Evolutionary conservation across 2,888 invertebrate species (phyloP).

Genomic region (Hyppa rectilinea): DNA sequence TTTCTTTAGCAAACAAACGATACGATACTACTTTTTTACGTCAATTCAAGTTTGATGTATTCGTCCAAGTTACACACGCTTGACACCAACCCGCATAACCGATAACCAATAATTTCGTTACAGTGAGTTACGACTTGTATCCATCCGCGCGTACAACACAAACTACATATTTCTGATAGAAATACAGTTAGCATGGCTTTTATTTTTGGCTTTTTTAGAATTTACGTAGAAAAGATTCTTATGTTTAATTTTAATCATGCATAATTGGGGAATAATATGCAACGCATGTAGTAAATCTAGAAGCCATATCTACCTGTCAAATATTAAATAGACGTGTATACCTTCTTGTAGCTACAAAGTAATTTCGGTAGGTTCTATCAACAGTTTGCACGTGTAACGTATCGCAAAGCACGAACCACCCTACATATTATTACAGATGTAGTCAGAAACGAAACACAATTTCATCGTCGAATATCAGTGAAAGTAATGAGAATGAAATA

Average conservation of each 20-base stretch:
- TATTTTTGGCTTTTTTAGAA: background rate
- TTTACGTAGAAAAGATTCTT: background rate
- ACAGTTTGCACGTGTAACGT: background rate
- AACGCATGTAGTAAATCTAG: background rate
- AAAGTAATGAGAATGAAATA: constrained; percentile 40
- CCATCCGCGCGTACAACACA: constrained; percentile 3
- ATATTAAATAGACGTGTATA: background rate
- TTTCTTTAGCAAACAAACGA: background rate
- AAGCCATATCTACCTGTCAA: background rate
- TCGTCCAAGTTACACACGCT: background rate
- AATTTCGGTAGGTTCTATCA: too few species aligned
- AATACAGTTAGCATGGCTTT: constrained; percentile 4
- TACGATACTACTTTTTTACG: background rate
- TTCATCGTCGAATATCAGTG: constrained; percentile 23
- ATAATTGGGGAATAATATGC: background rate
- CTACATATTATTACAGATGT: constrained; percentile 4
- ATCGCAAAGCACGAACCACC: background rate
- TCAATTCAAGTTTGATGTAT: background rate
- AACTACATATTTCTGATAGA: constrained; percentile 27
- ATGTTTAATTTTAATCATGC: background rate
- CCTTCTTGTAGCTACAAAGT: background rate
- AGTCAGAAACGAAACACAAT: constrained; percentile 21
- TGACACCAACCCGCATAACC: constrained; percentile 4
- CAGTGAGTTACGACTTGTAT: constrained; percentile 28
- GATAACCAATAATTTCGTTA: constrained; percentile 33